Conservation (phyloP, 2,888 invertebrate species). For the Chloroclystis v-ata region DNA sequence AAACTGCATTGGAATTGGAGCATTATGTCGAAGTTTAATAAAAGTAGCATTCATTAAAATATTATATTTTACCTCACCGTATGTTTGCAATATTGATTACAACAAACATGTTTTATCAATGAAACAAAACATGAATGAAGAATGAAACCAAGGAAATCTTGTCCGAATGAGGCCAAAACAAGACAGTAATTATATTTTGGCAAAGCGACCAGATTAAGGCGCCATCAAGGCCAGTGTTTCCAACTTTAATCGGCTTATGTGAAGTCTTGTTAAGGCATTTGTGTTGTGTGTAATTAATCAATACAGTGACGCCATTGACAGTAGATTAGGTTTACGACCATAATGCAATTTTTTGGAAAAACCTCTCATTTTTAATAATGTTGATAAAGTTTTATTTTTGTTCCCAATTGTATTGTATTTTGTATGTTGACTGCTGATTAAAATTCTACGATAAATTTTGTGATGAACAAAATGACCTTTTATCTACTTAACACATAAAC, state of each 20-base stretch:
- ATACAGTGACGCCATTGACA: constrained; percentile 23
- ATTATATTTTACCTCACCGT: too few relatives aligned
- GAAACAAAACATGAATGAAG: constrained; percentile 11
- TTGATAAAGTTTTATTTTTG: neutral
- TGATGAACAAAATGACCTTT: too few relatives aligned
- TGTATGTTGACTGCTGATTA: too few relatives aligned
- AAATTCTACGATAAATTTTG: too few relatives aligned
- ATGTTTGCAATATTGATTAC: neutral
- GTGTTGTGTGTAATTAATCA: constrained; percentile 26
- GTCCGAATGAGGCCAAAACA: constrained; percentile 16
- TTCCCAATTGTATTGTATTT: neutral
- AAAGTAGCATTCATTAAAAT: too few relatives aligned
- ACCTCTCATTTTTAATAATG: constrained; percentile 3
- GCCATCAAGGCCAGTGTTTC: constrained; percentile 20
- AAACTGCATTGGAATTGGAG: too few relatives aligned
- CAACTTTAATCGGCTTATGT: constrained; percentile 25
- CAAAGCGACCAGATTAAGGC: constrained; percentile 6
- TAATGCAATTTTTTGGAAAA: constrained; percentile 2
- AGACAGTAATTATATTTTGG: constrained; percentile 23
- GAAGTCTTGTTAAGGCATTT: constrained; percentile 27
- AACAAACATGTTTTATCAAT: constrained; percentile 7
- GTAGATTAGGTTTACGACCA: constrained; percentile 12
- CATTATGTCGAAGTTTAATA: too few relatives aligned
- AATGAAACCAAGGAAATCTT: constrained; percentile 24
- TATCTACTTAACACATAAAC: too few relatives aligned